A percentile compares a stretch with the other conserved stretches of the same genome.
phyloP scores from a whole-genome alignment of 2,888 invertebrate genomes.

The Brachyopa scutellaris region DNA sequence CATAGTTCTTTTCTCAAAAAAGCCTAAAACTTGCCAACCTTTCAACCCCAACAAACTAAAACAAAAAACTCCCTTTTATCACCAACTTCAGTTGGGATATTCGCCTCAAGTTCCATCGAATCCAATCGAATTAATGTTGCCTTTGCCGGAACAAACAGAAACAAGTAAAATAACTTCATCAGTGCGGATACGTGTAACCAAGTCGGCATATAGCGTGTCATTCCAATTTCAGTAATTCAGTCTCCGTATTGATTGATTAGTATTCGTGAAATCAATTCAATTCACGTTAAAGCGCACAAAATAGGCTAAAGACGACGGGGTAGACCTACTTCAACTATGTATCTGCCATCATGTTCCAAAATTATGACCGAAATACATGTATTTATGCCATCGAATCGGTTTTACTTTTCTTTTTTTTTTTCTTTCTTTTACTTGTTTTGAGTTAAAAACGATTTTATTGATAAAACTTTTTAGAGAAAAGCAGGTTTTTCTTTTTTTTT shows the following conservation, averaged over 20 bases:
- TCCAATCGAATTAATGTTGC: no score
- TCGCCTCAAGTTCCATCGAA: no score
- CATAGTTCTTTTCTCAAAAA: no score
- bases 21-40: no score
- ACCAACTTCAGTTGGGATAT: no score
- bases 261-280: slow-evolving; percentile 16
- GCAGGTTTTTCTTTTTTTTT: neutral
- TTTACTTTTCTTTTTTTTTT: neutral
- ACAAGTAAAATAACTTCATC: neutral
- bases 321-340: neutral
- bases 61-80: no score
- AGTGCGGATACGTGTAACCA: neutral
- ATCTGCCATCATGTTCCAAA: slow-evolving; percentile 13
- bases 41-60: no score
- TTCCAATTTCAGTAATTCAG: slow-evolving; percentile 12
- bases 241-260: slow-evolving; percentile 23
- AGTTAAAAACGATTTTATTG: slow-evolving; percentile 48
- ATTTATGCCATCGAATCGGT: slow-evolving; percentile 24
- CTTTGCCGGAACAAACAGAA: neutral
- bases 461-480: slow-evolving; percentile 47
- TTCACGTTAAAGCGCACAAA: neutral
- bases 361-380: slow-evolving; percentile 45
- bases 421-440: no score
- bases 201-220: slow-evolving; percentile 4
- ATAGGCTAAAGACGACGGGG: neutral